Conservation (phyloP, 2,113 vertebrate species). For the Astur gentilis region DNA sequence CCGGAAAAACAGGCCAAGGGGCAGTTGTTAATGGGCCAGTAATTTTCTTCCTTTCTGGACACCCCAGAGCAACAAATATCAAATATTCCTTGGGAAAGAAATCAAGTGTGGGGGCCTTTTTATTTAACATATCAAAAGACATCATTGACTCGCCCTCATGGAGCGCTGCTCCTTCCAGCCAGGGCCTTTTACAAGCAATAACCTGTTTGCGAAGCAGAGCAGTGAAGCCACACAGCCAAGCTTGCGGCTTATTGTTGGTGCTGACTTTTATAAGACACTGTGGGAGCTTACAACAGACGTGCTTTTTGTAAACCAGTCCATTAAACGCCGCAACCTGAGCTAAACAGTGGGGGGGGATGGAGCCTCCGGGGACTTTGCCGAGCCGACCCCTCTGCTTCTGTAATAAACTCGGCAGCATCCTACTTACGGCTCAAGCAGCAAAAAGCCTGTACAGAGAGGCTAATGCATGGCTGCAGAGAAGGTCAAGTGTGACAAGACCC, state of each 20-base stretch:
- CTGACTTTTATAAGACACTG: slow-evolving; percentile 30
- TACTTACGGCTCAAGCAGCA: neutral
- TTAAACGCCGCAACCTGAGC: slow-evolving; percentile 2
- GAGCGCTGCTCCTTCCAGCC: neutral
- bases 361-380: neutral
- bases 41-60: slow-evolving; percentile 41
- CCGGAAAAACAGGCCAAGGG: neutral
- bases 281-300: neutral
- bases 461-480: neutral
- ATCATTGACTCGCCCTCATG: neutral
- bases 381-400: neutral
- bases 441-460: neutral
- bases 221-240: neutral
- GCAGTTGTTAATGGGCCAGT: slow-evolving; percentile 35
- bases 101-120: neutral
- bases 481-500: neutral
- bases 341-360: neutral
- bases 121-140: neutral
- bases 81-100: slow-evolving; percentile 26
- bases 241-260: neutral
- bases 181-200: slow-evolving; percentile 44
- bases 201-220: neutral
- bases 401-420: slow-evolving; percentile 31
- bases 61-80: slow-evolving; percentile 22
- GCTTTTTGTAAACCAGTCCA: slow-evolving; percentile 40